A percentile compares a stretch with the other conserved stretches of the same genome.
Evolutionary conservation across 2,797 vertebrate genomes (phyloP).

Genomic region (Argya squamiceps): DNA sequence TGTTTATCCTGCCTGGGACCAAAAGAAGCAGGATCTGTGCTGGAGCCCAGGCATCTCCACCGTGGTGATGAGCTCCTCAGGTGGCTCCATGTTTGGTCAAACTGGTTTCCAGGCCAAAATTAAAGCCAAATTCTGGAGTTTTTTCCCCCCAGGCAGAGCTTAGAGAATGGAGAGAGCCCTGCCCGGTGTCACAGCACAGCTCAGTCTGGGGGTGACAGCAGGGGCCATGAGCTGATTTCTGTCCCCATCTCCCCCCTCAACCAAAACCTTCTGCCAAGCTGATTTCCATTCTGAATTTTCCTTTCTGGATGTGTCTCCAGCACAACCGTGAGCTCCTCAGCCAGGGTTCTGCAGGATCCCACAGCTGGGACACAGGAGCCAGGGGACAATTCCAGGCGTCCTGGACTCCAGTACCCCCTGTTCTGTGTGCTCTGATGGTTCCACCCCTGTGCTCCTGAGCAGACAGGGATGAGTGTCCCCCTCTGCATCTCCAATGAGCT

Average conservation of each 20-base stretch:
- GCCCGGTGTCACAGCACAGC: neutral
- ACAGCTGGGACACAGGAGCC: neutral
- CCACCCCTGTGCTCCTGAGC: neutral
- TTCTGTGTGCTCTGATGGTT: neutral
- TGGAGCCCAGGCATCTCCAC: neutral
- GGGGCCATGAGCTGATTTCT: neutral
- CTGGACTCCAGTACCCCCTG: neutral
- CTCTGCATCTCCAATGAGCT: neutral
- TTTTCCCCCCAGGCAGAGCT: neutral
- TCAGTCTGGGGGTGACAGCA: neutral
- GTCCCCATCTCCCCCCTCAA: neutral
- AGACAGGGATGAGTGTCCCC: neutral
- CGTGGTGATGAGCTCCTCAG: rapidly evolving
- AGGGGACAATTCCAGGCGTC: neutral
- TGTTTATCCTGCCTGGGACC: neutral
- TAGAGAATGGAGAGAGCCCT: neutral
- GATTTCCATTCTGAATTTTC: rapidly evolving
- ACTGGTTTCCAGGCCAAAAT: neutral
- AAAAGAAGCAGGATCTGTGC: neutral
- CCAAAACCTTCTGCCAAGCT: neutral
- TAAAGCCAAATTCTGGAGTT: neutral
- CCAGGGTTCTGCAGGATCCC: neutral
- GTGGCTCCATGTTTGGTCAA: rapidly evolving
- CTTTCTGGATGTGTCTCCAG: neutral
- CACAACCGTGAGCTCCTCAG: neutral